A percentile compares a stretch with the other conserved stretches of the same genome.
phyloP scores from a whole-genome alignment of 1,140 invertebrate species.

The Saccostrea glomerata region DNA sequence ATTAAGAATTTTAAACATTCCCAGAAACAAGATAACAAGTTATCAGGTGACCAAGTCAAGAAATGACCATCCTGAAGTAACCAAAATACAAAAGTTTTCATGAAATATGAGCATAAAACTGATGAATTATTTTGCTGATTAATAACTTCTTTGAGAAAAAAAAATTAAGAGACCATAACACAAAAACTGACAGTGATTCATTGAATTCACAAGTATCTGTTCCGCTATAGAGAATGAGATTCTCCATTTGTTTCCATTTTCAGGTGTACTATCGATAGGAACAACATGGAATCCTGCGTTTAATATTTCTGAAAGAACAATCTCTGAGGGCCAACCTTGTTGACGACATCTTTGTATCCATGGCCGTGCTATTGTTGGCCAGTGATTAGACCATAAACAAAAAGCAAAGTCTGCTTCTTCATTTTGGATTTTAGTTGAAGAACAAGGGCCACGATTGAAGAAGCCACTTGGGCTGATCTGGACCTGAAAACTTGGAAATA shows the following conservation, averaged over 20 bases:
- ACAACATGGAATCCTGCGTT: neutral
- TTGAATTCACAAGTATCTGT: neutral
- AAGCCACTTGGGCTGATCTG: neutral
- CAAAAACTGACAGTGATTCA: neutral
- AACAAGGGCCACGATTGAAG: neutral
- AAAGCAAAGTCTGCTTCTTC: neutral
- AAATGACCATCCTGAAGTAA: neutral
- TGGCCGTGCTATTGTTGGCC: neutral
- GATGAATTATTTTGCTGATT: neutral
- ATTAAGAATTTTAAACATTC: neutral
- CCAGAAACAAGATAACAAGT: neutral
- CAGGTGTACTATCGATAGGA: neutral
- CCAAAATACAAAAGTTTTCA: neutral
- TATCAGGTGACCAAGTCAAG: neutral
- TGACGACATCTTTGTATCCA: neutral
- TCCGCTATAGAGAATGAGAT: neutral
- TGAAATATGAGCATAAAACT: neutral
- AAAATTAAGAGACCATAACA: neutral
- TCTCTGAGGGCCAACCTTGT: neutral
- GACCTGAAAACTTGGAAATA: neutral
- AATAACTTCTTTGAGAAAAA: neutral
- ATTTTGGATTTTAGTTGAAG: neutral
- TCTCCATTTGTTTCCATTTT: neutral
- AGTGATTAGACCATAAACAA: neutral
- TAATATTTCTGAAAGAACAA: neutral